Evolutionary conservation across 2,797 vertebrate species (phyloP).

Genomic region (Chloroceryle amazona): DNA sequence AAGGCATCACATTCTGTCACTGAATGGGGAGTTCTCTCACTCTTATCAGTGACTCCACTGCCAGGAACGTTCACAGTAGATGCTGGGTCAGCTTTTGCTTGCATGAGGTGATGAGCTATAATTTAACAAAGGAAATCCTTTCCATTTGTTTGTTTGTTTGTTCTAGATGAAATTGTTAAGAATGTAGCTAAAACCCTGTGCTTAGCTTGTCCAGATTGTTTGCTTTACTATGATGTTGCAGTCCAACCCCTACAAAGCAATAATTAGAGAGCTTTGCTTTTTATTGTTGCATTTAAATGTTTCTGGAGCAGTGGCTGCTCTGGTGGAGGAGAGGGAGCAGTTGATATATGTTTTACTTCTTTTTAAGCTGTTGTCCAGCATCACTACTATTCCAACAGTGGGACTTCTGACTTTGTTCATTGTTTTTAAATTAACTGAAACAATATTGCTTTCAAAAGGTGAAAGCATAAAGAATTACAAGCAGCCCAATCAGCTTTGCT

Average conservation of each 20-base stretch:
- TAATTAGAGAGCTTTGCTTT: neutral
- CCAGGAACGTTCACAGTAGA: neutral
- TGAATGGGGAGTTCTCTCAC: neutral
- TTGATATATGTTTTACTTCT: neutral
- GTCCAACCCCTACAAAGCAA: neutral
- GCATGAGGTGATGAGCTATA: neutral
- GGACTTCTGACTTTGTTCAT: neutral
- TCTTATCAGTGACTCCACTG: neutral
- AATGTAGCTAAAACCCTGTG: neutral
- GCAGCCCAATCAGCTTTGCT: neutral
- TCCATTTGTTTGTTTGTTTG: conserved; percentile 22
- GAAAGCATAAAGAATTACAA: conserved; percentile 43
- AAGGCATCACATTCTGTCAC: neutral
- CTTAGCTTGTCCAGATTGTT: neutral
- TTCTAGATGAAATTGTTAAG: conserved; percentile 11
- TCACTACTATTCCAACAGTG: neutral
- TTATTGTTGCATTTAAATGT: neutral
- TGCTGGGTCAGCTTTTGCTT: neutral
- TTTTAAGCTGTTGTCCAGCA: neutral
- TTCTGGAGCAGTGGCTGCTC: neutral
- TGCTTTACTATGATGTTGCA: neutral
- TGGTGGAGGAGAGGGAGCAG: neutral
- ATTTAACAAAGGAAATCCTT: conserved; percentile 24
- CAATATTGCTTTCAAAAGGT: conserved; percentile 23
- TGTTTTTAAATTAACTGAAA: conserved; percentile 46